phyloP scores from a whole-genome alignment of 1,140 invertebrate genomes.

The Charaxes varanes region DNA sequence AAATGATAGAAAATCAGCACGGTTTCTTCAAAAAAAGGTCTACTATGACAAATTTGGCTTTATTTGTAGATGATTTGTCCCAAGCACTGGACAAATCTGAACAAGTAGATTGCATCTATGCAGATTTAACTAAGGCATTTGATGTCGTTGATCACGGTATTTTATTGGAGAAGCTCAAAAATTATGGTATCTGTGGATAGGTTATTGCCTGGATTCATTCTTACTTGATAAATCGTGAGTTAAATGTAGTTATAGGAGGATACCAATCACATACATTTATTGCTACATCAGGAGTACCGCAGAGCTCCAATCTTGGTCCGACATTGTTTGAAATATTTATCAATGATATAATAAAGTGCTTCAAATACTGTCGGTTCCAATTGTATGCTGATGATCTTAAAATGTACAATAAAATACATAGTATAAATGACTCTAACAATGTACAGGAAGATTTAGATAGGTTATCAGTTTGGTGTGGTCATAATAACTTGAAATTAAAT shows the following conservation, averaged over 20 bases:
- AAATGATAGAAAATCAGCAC: slow-evolving; percentile 4
- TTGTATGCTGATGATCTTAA: too few species aligned
- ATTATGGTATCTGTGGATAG: neutral
- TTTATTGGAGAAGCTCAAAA: neutral
- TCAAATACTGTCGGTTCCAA: too few species aligned
- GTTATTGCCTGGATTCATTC: neutral
- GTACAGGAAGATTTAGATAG: too few species aligned
- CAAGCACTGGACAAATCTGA: too few species aligned
- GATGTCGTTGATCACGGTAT: slow-evolving; percentile 1
- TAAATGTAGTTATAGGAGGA: neutral
- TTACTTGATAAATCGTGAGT: neutral
- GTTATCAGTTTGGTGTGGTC: too few species aligned
- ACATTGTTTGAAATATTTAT: too few species aligned
- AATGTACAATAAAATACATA: too few species aligned
- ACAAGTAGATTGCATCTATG: slow-evolving; percentile 1
- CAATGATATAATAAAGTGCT: too few species aligned
- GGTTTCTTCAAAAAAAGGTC: slow-evolving; percentile 1
- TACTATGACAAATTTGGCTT: neutral
- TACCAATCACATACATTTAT: neutral
- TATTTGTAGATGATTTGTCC: neutral
- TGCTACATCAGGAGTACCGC: slow-evolving; percentile 1
- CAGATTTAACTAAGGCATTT: slow-evolving; percentile 1
- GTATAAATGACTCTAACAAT: too few species aligned
- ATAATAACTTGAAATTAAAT: too few species aligned
- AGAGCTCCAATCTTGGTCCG: too few species aligned